Conservation (phyloP, 2,888 invertebrate genomes). For the Rambutsinella grinnellia region DNA sequence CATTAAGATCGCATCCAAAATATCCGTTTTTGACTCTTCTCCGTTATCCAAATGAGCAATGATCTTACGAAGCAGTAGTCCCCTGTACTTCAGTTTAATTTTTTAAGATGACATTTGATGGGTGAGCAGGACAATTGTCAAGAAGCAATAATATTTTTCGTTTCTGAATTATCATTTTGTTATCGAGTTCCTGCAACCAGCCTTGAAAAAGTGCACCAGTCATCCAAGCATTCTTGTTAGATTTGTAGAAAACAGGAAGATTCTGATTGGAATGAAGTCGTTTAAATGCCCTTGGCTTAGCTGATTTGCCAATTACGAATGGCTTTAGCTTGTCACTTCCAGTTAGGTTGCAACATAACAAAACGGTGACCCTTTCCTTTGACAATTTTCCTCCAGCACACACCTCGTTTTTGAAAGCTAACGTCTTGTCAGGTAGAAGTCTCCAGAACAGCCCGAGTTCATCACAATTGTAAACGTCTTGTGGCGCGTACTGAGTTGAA, state of each 20-base stretch:
- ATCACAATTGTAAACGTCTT: slow-evolving; percentile 40
- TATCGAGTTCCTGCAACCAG: slow-evolving; percentile 40
- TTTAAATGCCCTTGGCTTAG: slow-evolving; percentile 17
- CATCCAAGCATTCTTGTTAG: slow-evolving; percentile 35
- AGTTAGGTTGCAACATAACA: slow-evolving; percentile 33
- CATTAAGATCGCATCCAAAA: slow-evolving; percentile 6
- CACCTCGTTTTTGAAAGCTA: not conserved
- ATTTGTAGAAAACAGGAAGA: not conserved
- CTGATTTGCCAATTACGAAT: slow-evolving; percentile 42
- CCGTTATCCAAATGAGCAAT: not conserved
- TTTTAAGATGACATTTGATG: not conserved
- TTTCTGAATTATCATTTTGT: not conserved
- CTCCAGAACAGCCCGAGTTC: slow-evolving; percentile 45
- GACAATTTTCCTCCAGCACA: slow-evolving; percentile 43
- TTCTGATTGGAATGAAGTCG: not conserved
- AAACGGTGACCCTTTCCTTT: slow-evolving; percentile 32
- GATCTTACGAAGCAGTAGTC: slow-evolving; percentile 21
- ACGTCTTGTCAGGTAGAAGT: slow-evolving; percentile 25
- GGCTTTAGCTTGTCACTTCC: slow-evolving; percentile 44
- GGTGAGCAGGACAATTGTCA: slow-evolving; percentile 52
- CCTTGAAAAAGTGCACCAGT: slow-evolving; percentile 17
- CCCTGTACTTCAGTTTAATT: slow-evolving; percentile 38
- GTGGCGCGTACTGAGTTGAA: not conserved
- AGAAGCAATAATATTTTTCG: slow-evolving; percentile 46
- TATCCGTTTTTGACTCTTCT: not conserved